A percentile compares a stretch with the other conserved stretches of the same genome.
Conservation (phyloP, 2,797 vertebrate species). For the Thunnus albacares region DNA sequence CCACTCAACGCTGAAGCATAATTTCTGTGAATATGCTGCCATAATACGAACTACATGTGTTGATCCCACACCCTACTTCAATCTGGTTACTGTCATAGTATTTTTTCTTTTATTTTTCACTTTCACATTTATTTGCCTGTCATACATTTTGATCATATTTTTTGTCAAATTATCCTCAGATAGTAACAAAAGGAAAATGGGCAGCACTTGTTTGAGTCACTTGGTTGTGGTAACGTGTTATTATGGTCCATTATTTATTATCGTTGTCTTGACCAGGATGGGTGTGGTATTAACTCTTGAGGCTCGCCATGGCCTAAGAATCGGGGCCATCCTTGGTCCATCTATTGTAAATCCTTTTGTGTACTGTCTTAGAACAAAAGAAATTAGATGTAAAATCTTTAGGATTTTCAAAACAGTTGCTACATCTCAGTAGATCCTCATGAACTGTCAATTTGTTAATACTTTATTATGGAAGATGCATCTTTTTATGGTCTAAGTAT, state of each 20-base stretch:
- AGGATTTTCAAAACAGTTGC: background rate
- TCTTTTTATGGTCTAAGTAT: too few relatives aligned
- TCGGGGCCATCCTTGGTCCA: constrained; percentile 1
- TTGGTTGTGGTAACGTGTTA: constrained; percentile 36
- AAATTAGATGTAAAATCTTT: constrained; percentile 43
- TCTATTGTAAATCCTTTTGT: constrained; percentile 58
- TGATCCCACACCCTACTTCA: constrained; percentile 26
- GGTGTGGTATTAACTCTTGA: constrained; percentile 41
- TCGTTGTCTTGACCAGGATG: constrained; percentile 21
- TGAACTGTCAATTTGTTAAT: background rate
- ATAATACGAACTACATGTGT: constrained; percentile 36
- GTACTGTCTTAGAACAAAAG: constrained; percentile 42
- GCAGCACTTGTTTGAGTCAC: constrained; percentile 52
- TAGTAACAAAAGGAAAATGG: constrained; percentile 40
- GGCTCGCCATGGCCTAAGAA: constrained; percentile 4
- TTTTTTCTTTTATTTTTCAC: constrained; percentile 34
- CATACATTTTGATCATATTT: constrained; percentile 33
- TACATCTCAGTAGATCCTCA: background rate
- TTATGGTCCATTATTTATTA: constrained; percentile 17
- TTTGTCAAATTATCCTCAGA: constrained; percentile 30
- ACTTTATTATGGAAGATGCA: too few relatives aligned
- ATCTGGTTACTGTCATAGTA: background rate
- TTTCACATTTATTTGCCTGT: constrained; percentile 32
- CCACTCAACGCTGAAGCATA: background rate
- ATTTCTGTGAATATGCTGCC: constrained; percentile 42